A percentile compares a stretch with the other conserved stretches of the same genome.
Evolutionary conservation across 2,888 invertebrate genomes (phyloP).

Genomic region (Oasisia sp.): DNA sequence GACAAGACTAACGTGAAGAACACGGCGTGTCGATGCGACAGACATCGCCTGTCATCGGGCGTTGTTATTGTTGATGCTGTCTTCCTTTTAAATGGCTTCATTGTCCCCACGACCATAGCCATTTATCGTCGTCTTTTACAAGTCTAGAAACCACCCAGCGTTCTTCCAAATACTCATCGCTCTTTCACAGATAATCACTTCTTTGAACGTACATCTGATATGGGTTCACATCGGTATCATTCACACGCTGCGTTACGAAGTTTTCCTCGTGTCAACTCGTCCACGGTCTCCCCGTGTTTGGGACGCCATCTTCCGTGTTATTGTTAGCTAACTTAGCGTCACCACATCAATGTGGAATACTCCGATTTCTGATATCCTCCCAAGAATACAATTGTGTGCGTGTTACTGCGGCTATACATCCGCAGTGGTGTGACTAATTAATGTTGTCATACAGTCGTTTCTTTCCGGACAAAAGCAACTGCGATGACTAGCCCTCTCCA

Average conservation of each 20-base stretch:
- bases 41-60: not conserved
- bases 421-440: not conserved
- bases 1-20: not conserved
- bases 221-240: not conserved
- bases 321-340: slow-evolving; percentile 1
- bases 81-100: slow-evolving; percentile 17
- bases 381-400: not conserved
- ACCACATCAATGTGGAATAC: not conserved
- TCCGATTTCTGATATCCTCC: not conserved
- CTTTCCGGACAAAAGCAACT: slow-evolving; percentile 11
- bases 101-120: not conserved
- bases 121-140: slow-evolving; percentile 4
- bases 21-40: not conserved
- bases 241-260: not conserved
- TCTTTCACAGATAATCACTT: not conserved
- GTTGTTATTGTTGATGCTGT: not conserved
- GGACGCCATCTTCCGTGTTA: slow-evolving; percentile 17
- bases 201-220: not conserved
- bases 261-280: not conserved
- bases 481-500: not conserved
- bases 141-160: not conserved
- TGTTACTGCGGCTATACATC: not conserved
- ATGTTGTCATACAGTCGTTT: not conserved
- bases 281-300: not conserved
- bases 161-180: not conserved